phyloP scores from a whole-genome alignment of 1,140 invertebrate genomes.

The Polyergus mexicanus region DNA sequence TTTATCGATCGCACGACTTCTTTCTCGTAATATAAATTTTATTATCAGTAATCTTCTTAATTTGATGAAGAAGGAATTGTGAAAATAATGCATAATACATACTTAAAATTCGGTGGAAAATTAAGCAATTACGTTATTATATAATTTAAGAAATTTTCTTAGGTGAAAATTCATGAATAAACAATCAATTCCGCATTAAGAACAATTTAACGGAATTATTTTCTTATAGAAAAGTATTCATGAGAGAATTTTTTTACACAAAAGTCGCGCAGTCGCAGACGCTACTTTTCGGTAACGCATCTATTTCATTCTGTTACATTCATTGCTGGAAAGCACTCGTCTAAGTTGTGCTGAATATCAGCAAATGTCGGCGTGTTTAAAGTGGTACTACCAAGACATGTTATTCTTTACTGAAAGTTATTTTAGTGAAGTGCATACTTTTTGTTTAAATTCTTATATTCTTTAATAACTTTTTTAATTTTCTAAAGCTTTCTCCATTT shows the following conservation, averaged over 20 bases:
- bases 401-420: too few relatives aligned
- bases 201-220: background rate
- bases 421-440: too few relatives aligned
- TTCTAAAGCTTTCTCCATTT: too few relatives aligned
- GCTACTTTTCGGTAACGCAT: too few relatives aligned
- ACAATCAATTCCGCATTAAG: background rate
- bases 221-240: background rate
- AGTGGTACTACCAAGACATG: too few relatives aligned
- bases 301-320: too few relatives aligned
- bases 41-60: background rate
- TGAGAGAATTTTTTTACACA: too few relatives aligned
- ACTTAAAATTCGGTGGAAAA: background rate
- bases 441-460: too few relatives aligned
- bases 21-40: background rate
- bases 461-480: too few relatives aligned
- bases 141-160: background rate
- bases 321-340: too few relatives aligned
- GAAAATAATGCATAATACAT: background rate
- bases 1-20: background rate
- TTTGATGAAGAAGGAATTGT: background rate
- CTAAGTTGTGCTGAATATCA: too few relatives aligned
- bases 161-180: background rate
- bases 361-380: too few relatives aligned
- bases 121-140: background rate
- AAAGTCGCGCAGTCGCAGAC: background rate